Percentiles rank a stretch among this genome's conserved stretches.
phyloP scores from a whole-genome alignment of 2,113 vertebrate species.

The Platysternon megacephalum region DNA sequence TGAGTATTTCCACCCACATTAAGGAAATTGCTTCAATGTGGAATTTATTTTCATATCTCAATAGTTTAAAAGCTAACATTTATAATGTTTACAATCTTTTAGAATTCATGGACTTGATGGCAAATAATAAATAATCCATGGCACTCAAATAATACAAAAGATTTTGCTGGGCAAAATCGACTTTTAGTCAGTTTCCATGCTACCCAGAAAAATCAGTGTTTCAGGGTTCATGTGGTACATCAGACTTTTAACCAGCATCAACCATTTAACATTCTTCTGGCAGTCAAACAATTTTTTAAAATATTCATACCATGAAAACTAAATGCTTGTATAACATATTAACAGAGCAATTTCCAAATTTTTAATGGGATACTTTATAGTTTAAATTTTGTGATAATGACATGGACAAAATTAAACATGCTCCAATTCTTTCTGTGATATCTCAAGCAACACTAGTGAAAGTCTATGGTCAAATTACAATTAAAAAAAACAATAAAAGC shows the following conservation, averaged over 20 bases:
- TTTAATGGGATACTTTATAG: background rate
- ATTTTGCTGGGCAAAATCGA: background rate
- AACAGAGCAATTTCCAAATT: background rate
- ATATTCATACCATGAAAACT: background rate
- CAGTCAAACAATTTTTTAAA: background rate
- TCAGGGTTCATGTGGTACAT: background rate
- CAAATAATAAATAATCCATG: background rate
- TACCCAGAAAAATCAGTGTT: background rate
- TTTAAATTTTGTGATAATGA: background rate
- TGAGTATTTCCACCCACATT: background rate
- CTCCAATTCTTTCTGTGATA: constrained; percentile 2
- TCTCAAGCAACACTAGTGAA: constrained; percentile 40
- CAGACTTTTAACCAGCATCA: background rate
- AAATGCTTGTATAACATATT: background rate
- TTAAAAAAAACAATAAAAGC: constrained; percentile 40
- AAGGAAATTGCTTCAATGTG: background rate
- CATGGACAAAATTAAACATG: background rate
- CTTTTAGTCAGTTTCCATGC: background rate
- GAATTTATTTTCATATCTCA: background rate
- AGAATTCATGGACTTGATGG: background rate
- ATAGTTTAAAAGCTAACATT: background rate
- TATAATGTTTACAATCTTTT: background rate
- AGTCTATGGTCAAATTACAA: constrained; percentile 28
- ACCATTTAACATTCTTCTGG: background rate
- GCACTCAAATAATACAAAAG: background rate